Percentiles rank a stretch among this genome's conserved stretches.
These are phyloP conservation scores for Teleogryllus oceanicus DNA, from an alignment of 2,888 invertebrate genomes.

Conservation along the genomic window DNA sequence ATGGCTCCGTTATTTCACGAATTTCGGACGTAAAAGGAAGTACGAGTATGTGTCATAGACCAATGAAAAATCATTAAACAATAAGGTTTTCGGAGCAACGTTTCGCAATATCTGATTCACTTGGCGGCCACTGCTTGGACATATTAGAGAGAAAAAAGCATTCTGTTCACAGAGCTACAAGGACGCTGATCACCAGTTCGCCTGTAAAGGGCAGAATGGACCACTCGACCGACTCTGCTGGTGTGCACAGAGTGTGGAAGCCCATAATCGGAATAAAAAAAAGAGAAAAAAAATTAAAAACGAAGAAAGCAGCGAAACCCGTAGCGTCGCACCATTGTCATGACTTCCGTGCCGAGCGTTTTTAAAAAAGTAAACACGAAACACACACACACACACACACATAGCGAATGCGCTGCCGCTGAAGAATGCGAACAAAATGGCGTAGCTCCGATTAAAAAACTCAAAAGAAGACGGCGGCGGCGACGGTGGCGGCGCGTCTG, in stretches of 20 bases:
- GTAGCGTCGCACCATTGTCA: background rate
- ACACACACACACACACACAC: background rate
- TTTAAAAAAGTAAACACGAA: constrained; percentile 18
- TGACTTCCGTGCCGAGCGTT: background rate
- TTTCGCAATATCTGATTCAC: too few species aligned
- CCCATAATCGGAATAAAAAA: background rate
- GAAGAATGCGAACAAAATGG: constrained; percentile 9
- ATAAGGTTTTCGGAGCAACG: too few species aligned
- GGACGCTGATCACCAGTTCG: too few species aligned
- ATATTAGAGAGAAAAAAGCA: too few species aligned
- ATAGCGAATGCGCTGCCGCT: background rate
- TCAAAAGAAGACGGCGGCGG: background rate
- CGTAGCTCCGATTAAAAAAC: background rate
- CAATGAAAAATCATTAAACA: too few species aligned
- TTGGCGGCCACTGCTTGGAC: too few species aligned
- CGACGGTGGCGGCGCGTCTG: background rate
- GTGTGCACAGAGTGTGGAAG: background rate
- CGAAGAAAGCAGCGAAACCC: background rate
- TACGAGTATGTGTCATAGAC: too few species aligned
- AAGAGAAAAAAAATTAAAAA: background rate
- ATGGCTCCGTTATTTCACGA: too few species aligned
- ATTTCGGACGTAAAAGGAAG: too few species aligned
- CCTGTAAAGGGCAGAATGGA: too few species aligned
- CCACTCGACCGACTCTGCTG: background rate
- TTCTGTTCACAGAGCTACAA: too few species aligned